Base-by-base conservation (phyloP, 1,140 invertebrate genomes). In the Scaptomyza montana region DNA sequence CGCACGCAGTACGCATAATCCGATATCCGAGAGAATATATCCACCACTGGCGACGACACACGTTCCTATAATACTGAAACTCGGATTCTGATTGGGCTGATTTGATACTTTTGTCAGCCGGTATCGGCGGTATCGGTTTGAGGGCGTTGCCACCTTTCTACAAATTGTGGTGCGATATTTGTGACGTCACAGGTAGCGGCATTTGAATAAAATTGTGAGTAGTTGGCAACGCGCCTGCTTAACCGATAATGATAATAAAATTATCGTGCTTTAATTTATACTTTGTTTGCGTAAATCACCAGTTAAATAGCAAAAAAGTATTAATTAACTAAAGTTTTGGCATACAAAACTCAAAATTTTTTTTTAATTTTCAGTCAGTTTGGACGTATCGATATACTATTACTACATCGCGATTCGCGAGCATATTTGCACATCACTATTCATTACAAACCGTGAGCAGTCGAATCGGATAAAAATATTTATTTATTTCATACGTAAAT, bases 1-100 rank as follows among this genome's bases (percentile, higher is more conserved):
- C 77, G 77, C 74, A 77, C 77, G 70, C 60, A 77, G 74, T 77
- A 74, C 74, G 77, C 74, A 77, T 66, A 71, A 75, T 75, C 72
- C 73, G 67, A 71, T 71, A 76, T 65, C 59, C 72, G 72, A 74
- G 56, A 54, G 54, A 70, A 60, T 51, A 67, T 56, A 64, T 74
- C 59, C 53, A 69, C 71, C 66, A 62, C 70, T 74, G 65, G 16
- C 75, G 61, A 78, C 75, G 76, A 66, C 73, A 71, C 76, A 75
- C 76, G 75, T 70, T 74, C 74, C 60, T 74, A 68, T 77, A 77
- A 74, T 77, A 74, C 57, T 77, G 64, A 67, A 74, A 63, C 57
- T 80, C 49, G 13, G 57, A 74, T 80, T 80, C 78, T 77, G 64
- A 47, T 77, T 75, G 73, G 69, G 19, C 55, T 59, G 41, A 28